A percentile compares a stretch with the other conserved stretches of the same genome.
phyloP scores from a whole-genome alignment of 2,888 invertebrate genomes.

The Desoria tigrina region DNA sequence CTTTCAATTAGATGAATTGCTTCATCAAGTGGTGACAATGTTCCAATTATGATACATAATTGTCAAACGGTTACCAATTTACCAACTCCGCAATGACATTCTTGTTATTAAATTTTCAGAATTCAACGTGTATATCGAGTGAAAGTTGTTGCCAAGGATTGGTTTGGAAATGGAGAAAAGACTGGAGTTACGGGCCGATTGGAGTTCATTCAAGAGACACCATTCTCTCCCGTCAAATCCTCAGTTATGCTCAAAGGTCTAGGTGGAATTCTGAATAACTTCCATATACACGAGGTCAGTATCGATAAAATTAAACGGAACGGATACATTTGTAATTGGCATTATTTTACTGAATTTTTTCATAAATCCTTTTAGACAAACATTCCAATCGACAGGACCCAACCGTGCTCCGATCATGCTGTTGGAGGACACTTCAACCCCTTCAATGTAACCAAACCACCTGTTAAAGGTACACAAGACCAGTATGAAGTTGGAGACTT shows the following conservation, averaged over 20 bases:
- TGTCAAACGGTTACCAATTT: no score
- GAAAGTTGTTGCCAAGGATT: slow-evolving; percentile 81
- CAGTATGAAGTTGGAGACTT: slow-evolving; percentile 84
- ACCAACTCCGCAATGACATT: no score
- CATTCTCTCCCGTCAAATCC: slow-evolving; percentile 78
- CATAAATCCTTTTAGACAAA: slow-evolving; percentile 65
- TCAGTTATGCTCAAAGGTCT: slow-evolving; percentile 75
- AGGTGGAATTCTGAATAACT: slow-evolving; percentile 66
- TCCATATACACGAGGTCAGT: slow-evolving; percentile 78
- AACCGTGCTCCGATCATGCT: slow-evolving; percentile 81
- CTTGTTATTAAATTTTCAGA: slow-evolving; percentile 59
- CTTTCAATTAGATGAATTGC: no score
- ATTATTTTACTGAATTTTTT: not conserved
- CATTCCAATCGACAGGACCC: slow-evolving; percentile 77
- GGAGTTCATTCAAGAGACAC: slow-evolving; percentile 81
- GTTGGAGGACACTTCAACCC: slow-evolving; percentile 88
- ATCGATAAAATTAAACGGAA: not conserved
- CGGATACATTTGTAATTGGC: no score
- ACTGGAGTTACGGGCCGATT: slow-evolving; percentile 69
- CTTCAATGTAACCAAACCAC: slow-evolving; percentile 66
- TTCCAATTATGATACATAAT: no score
- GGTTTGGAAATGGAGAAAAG: slow-evolving; percentile 78
- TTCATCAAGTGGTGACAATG: no score
- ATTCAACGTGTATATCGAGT: slow-evolving; percentile 72
- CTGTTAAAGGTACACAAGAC: slow-evolving; percentile 75